Base-by-base conservation (phyloP, 2,797 vertebrate species). In the Sebastes hubbsi region DNA sequence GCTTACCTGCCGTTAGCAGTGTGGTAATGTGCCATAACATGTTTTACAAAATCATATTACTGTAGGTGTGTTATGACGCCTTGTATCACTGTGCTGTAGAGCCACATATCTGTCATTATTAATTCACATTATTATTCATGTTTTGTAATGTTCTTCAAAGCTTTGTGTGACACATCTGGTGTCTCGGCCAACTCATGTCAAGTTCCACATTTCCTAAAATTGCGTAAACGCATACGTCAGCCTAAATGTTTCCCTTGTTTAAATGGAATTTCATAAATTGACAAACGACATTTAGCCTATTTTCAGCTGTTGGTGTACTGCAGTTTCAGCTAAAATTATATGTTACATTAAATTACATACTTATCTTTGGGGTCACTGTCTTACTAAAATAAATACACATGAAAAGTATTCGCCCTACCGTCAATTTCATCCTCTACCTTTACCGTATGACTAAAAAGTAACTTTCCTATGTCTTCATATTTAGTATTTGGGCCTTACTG, bases 161-260 rank as follows among this genome's bases (percentile, higher is more conserved):
- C 30, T 64, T 24, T 71, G 60, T 75, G 58, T 60, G 29, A 69
- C 70, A 68, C 34, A 64, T 58, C 14, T 68, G 8, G 16, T 61
- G 11, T 49, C 22, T 22, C 22, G 22, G 22, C 22, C 12, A 56
- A 69, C 6, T 8, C 12, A 3, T 14, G 24, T 42, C 1, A 55
- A 56, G 62, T 76, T 76, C 61, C 70, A 54, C 5, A 8, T 58
- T 78, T 73, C 54, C 42, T 12, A 27, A 29, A 65, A 38, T 73
- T 55, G n/a, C 18, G 1, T 59, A 22, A 72, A 62, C 2, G 12
- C 61, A 20, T 11, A 72, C 30, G 11, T 79, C 64, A 64, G 56
- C 55, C n/a, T n/a, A 59, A 72, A 61, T 12, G 6, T 30, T 60
- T 67, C 61, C 38, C 34, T 22, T 24, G 9, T 61, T 61, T 66